Base-by-base conservation (phyloP, 1,140 invertebrate genomes). In the Drosophila tani region DNA sequence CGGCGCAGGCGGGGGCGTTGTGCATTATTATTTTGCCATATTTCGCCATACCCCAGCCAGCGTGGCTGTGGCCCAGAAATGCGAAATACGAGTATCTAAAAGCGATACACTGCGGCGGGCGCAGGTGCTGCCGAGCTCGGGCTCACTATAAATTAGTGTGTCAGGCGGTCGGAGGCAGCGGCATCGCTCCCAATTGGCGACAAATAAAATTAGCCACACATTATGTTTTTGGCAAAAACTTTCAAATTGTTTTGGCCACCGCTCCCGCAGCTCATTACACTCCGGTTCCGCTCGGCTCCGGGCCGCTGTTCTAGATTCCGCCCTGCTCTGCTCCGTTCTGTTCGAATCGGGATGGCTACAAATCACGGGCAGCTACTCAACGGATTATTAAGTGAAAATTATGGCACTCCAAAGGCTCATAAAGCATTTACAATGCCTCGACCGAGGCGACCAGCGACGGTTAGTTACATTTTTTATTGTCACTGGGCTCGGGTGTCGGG, bases 331-430 rank as follows among this genome's bases (percentile, higher is more conserved):
- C 1, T 32, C 43, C 15, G 41, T 29, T 58, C 45, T 32, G 65
- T 63, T 21, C 66, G 75, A 56, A 66, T 77, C 75, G 75, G 75
- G 56, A 40, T 68, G 81, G 79, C 85, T 35, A 90, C 85, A 90
- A 90, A 90, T 90, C 85, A 90, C 82, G 65, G 64, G 57, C 66
- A 90, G 85, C 85, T 90, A 90, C 85, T 90, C 85, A 90, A 90
- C 85, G 85, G 85, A 90, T 90, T 90, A 90, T 90, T 90, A 90
- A 90, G 85, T 90, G 85, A 91, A 91, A 90, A 90, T 90, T 90
- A 90, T 90, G 86, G 85, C 86, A 90, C 85, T 90, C 85, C 75
- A 81, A 90, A 85, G 85, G 71, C 85, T 90, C 85, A 90, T 90
- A 90, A 90, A 90, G 86, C 85, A 90, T 90, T 90, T 88, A 90